Evolutionary conservation across 2,888 invertebrate genomes (phyloP).

Genomic region (Plagodis dolabraria): DNA sequence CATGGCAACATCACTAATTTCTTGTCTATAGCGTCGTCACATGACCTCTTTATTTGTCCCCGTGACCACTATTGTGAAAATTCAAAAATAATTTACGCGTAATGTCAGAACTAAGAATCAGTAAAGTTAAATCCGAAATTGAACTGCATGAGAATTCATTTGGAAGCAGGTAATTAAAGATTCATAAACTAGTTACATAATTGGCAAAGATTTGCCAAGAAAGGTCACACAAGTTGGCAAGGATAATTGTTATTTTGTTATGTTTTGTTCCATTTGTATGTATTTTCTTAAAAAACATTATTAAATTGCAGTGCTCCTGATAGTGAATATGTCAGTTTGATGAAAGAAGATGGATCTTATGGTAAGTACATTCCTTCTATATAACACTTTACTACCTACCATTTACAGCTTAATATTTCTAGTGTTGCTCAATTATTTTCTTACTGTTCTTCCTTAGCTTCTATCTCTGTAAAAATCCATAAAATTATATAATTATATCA

Average conservation of each 20-base stretch:
- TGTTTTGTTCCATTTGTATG: constrained; percentile 32
- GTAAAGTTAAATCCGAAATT: constrained; percentile 82
- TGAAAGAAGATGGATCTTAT: constrained; percentile 74
- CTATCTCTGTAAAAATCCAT: too few relatives aligned
- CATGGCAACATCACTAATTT: constrained; percentile 26
- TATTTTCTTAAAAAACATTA: not conserved
- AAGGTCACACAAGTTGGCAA: constrained; percentile 81
- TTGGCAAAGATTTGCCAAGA: constrained; percentile 57
- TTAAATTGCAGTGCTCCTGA: constrained; percentile 74
- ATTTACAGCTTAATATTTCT: not conserved
- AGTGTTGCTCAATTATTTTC: not conserved
- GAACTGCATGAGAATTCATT: constrained; percentile 85
- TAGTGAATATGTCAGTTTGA: constrained; percentile 70
- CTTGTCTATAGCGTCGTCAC: constrained; percentile 81
- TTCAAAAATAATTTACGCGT: constrained; percentile 86
- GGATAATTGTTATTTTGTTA: constrained; percentile 41
- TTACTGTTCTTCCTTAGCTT: not conserved
- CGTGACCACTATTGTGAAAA: constrained; percentile 88
- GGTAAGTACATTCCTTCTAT: constrained; percentile 52
- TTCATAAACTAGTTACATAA: constrained; percentile 65
- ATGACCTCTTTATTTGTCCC: constrained; percentile 90
- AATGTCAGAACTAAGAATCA: constrained; percentile 54
- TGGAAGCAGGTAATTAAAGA: constrained; percentile 84
- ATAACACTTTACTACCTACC: not conserved
- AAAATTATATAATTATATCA: too few relatives aligned